These are phyloP conservation scores for Hydriomena furcata DNA, from an alignment of 2,888 invertebrate genomes.

Conservation along the genomic window DNA sequence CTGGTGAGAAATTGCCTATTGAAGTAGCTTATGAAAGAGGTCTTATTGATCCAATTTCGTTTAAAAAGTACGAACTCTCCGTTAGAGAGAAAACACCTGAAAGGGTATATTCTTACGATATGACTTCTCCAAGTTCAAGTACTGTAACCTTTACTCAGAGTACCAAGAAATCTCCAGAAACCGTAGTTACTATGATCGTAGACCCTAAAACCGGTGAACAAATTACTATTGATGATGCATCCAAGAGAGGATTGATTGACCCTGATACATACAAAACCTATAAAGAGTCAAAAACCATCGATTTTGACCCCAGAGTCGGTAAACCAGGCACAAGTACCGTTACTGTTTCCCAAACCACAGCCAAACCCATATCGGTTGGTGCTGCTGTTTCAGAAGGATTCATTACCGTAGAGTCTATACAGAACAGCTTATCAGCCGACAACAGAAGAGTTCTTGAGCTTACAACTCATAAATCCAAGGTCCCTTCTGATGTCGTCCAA, in stretches of 20 bases:
- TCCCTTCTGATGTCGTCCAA: slow-evolving; percentile 80
- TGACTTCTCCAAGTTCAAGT: slow-evolving; percentile 37
- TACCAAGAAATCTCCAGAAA: slow-evolving; percentile 43
- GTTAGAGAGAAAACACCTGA: slow-evolving; percentile 53
- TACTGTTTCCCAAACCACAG: slow-evolving; percentile 48
- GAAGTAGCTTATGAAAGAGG: slow-evolving; percentile 86
- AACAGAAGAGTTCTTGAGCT: slow-evolving; percentile 51
- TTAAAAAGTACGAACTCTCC: slow-evolving; percentile 74
- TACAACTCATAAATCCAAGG: slow-evolving; percentile 45
- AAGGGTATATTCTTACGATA: slow-evolving; percentile 31
- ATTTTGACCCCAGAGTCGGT: slow-evolving; percentile 24
- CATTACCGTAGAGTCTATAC: slow-evolving; percentile 79
- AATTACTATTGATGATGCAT: slow-evolving; percentile 86
- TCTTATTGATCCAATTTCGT: slow-evolving; percentile 71
- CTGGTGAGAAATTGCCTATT: slow-evolving; percentile 87
- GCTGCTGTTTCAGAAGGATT: slow-evolving; percentile 84
- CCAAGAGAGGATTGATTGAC: slow-evolving; percentile 82
- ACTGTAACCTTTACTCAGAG: slow-evolving; percentile 42
- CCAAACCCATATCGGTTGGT: slow-evolving; percentile 82
- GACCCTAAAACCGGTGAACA: slow-evolving; percentile 90
- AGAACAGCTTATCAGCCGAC: slow-evolving; percentile 69
- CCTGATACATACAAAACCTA: slow-evolving; percentile 53
- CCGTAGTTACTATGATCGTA: slow-evolving; percentile 51
- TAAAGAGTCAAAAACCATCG: slow-evolving; percentile 37
- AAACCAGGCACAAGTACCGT: slow-evolving; percentile 46